Conservation (phyloP, 2,113 vertebrate species). For the Spheniscus mendiculus region DNA sequence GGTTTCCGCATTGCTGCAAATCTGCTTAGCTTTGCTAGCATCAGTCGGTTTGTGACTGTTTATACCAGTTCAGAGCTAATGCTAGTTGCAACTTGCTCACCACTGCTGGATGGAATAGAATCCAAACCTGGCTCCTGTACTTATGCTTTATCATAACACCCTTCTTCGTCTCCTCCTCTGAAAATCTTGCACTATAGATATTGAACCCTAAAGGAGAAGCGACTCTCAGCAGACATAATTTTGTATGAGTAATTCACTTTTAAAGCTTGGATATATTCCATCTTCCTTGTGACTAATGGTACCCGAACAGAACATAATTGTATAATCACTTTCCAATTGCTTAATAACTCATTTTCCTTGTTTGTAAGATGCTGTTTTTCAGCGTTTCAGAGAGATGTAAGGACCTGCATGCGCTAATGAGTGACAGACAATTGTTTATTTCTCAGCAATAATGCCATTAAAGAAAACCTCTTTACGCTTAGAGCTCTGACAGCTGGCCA, state of each 20-base stretch:
- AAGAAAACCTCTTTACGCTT: neutral
- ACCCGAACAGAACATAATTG: constrained; percentile 68
- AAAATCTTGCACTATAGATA: neutral
- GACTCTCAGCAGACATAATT: constrained; percentile 59
- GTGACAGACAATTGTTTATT: constrained; percentile 27
- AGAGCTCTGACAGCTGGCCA: neutral
- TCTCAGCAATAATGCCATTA: neutral
- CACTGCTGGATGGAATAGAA: neutral
- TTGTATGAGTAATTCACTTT: constrained; percentile 70
- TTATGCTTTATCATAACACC: neutral
- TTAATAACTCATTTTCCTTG: constrained; percentile 73
- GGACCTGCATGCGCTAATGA: neutral
- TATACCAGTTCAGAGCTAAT: neutral
- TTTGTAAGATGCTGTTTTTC: constrained; percentile 67
- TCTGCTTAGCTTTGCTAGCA: neutral
- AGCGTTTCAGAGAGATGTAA: constrained; percentile 29
- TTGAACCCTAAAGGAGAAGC: constrained; percentile 62
- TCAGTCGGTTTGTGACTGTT: neutral
- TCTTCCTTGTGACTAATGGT: constrained; percentile 76
- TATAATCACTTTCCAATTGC: constrained; percentile 75
- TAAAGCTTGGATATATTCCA: constrained; percentile 68
- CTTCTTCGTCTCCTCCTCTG: neutral
- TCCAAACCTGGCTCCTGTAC: neutral
- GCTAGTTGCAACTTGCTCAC: constrained; percentile 30
- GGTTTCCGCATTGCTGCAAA: neutral